Evolutionary conservation across 37 sponge, comb jelly and placozoan genomes (phyloP), one percentile per base, ranked within the genome.

Genomic region (Cladorhizidae sp.): DNA sequence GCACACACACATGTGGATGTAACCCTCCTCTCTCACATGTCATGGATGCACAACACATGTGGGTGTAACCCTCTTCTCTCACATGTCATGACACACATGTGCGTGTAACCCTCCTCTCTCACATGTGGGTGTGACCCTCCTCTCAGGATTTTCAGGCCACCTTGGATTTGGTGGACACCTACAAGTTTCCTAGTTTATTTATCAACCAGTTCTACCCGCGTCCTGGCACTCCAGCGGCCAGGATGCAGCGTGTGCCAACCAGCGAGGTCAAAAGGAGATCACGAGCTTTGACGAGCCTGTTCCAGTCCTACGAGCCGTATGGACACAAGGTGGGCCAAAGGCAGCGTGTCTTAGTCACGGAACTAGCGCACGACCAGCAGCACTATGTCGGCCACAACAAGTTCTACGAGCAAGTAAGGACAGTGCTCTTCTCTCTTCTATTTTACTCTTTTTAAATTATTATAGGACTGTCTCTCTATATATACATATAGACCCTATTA

Each of bases 171-270:
- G 92, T 95, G 52, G 45, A 68, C 39, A 32, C 77, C 42, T 95
- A 95, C 89, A 78, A 95, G 80, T 98, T 98, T 45, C 92, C 98
- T 45, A 86, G 87, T 83, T 73, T 98, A 63, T 98, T 98, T 84
- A 98, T 98, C 87, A 98, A 98, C 77, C 98, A 98, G 88, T 98
- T 98, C 83, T 98, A 95, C 72, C 98, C 98, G 40, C 85, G 98
- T 38, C 98, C 98, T 18, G 98, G 98, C 9, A 98, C 98, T 12
- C 96, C 96, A 20, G 98, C 98, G 43, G 98, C 98, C 8, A 69
- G 88, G 20, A 95, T 98, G 94, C 95, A 89, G 55, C 55, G 93
- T 32, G 52, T 98, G 20, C 98, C 98, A 12, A 95, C 98, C 0
- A 81, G 95, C 1, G 81, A 89, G 73, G 95, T 93, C n/a, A 76